Evolutionary conservation across 2,888 invertebrate genomes (phyloP).

Genomic region (Chesias legatella): DNA sequence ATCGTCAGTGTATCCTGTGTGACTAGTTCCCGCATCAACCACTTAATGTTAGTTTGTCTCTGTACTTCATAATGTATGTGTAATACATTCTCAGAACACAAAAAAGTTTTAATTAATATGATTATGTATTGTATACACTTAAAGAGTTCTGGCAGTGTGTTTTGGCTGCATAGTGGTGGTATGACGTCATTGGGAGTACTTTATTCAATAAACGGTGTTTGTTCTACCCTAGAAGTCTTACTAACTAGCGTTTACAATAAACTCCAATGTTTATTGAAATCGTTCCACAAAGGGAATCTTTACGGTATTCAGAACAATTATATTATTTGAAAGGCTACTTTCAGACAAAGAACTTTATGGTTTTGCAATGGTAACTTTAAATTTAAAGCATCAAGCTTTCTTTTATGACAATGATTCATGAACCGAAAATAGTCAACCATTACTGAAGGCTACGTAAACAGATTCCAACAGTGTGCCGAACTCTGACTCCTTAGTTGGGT

Average conservation of each 20-base stretch:
- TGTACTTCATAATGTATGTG: too few species aligned
- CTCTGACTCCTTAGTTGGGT: conserved; percentile 21
- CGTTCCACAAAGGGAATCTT: too few species aligned
- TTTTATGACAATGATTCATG: neutral
- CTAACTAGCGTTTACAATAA: neutral
- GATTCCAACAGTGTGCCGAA: conserved; percentile 15
- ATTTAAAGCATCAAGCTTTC: too few species aligned
- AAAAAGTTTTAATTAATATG: neutral
- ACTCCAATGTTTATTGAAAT: too few species aligned
- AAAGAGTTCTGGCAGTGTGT: conserved; percentile 6
- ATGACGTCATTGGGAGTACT: conserved; percentile 9
- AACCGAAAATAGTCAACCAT: conserved; percentile 6
- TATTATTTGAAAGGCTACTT: too few species aligned
- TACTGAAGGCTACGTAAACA: conserved; percentile 2
- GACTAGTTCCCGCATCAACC: too few species aligned
- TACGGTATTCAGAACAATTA: too few species aligned
- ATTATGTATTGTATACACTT: neutral
- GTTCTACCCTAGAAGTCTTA: neutral
- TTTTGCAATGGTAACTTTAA: too few species aligned
- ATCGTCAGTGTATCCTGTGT: too few species aligned
- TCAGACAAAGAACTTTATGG: too few species aligned
- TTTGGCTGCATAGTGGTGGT: conserved; percentile 11
- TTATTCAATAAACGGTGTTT: neutral
- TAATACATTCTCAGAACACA: neutral
- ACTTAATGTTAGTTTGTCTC: too few species aligned